Evolutionary conservation across 1,140 invertebrate species (phyloP), one percentile per base, ranked within the genome.

Genomic region (Manduca sexta): DNA sequence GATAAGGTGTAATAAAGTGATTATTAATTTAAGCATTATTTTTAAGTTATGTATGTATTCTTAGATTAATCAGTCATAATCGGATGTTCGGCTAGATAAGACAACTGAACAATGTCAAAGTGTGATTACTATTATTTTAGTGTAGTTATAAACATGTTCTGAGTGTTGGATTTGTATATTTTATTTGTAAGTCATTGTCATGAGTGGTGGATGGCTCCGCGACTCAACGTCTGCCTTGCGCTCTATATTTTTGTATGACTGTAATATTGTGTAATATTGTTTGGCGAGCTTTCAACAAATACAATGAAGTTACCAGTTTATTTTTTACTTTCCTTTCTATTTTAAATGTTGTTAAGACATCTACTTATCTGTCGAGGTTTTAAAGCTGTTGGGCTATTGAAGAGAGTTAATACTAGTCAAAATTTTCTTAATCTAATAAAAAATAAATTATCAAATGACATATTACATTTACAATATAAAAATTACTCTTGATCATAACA

Each of bases 101-200:
- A 74, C 72, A 83, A 80, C 75, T 79, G 69, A 81, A 83, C 77
- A 85, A 82, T 85, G 79, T 83, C 75, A 79, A 84, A 83, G 75
- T 83, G 79, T 83, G 81, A 84, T 83, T 84, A 60, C 49, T 59
- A 60, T 58, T 64, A 83, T 79, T 79, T 79, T 79, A 82, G 76
- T 63, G 51, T 82, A 83, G 60, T 56, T 45, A 45, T 45, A 18
- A 69, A 70, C 52, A 69, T 60, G 56, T 64, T 67, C 59, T 69
- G 64, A 71, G 64, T 79, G 69, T 78, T 67, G 70, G 54, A 64
- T 67, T 74, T 79, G 77, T 81, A 79, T 62, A 69, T 74, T 68
- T 35, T 67, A 60, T 62, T 61, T 70, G 59, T 65, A 68, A 74
- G 78, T 82, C 76, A 84, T 84, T 84, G 78, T 82, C 73, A 43